These are phyloP conservation scores for Carassius carassius DNA, from an alignment of 2,113 vertebrate genomes.

Conservation along the genomic window DNA sequence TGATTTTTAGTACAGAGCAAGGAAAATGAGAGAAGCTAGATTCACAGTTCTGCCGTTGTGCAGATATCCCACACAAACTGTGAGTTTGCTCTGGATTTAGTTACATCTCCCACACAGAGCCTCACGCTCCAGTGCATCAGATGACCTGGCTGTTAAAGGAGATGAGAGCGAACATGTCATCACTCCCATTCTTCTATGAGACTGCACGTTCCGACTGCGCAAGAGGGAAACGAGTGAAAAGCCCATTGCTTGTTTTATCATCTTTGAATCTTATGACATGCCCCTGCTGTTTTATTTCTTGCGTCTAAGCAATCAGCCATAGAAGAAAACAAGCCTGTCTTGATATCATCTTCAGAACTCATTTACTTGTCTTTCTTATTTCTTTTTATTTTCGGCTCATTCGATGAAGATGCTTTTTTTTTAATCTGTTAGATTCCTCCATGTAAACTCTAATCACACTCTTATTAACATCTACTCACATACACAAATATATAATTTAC, in stretches of 20 bases:
- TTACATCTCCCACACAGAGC: constrained; percentile 30
- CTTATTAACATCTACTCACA: constrained; percentile 2
- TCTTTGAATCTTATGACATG: neutral
- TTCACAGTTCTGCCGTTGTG: constrained; percentile 33
- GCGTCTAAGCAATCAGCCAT: neutral
- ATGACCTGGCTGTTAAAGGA: constrained; percentile 26
- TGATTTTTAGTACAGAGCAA: neutral
- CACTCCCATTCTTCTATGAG: constrained; percentile 11
- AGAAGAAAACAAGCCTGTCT: constrained; percentile 7
- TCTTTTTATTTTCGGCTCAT: neutral
- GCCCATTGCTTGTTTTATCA: constrained; percentile 15
- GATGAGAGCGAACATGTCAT: neutral
- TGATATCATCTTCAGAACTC: neutral
- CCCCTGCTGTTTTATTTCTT: constrained; percentile 29
- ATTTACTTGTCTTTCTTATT: neutral
- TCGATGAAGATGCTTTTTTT: neutral
- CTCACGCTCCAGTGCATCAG: constrained; percentile 21
- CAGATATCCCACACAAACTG: constrained; percentile 44
- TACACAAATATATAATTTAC: constrained; percentile 28
- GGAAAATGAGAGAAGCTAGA: constrained; percentile 27
- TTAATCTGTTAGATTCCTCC: neutral
- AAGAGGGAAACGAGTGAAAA: neutral
- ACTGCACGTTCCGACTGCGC: neutral
- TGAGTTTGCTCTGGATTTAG: constrained; percentile 42
- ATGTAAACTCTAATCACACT: constrained; percentile 25